Conservation (phyloP, 2,113 vertebrate genomes). For the Rhipidura dahli region DNA sequence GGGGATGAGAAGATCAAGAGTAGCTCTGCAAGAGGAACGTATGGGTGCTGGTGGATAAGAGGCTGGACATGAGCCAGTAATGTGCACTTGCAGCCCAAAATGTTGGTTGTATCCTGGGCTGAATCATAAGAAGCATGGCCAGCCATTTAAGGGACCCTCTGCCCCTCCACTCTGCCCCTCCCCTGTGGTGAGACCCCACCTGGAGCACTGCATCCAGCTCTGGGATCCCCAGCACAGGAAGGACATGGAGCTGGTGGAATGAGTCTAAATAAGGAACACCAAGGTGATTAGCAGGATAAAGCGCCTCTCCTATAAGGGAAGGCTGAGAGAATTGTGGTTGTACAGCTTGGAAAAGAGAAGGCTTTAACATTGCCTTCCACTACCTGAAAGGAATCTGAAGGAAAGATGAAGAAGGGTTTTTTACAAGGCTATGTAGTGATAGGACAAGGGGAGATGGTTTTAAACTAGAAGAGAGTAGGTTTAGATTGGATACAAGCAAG, state of each 20-base stretch:
- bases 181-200: not conserved
- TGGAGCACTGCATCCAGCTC: not conserved
- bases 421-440: no score
- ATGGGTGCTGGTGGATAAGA: not conserved
- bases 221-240: not conserved
- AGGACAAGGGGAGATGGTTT: not conserved
- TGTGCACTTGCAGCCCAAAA: not conserved
- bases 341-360: not conserved
- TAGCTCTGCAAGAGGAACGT: accelerated
- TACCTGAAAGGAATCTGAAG: not conserved
- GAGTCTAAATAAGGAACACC: not conserved
- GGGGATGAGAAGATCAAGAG: not conserved
- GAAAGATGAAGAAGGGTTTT: not conserved
- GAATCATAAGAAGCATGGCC: not conserved
- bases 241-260: not conserved
- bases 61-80: not conserved
- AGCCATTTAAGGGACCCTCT: not conserved
- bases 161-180: not conserved
- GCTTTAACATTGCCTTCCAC: not conserved
- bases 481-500: not conserved
- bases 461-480: not conserved
- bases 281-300: not conserved
- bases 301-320: not conserved
- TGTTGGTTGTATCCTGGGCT: not conserved
- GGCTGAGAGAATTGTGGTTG: not conserved